Evolutionary conservation across 2,888 invertebrate species (phyloP).

Genomic region (Tachina fera): DNA sequence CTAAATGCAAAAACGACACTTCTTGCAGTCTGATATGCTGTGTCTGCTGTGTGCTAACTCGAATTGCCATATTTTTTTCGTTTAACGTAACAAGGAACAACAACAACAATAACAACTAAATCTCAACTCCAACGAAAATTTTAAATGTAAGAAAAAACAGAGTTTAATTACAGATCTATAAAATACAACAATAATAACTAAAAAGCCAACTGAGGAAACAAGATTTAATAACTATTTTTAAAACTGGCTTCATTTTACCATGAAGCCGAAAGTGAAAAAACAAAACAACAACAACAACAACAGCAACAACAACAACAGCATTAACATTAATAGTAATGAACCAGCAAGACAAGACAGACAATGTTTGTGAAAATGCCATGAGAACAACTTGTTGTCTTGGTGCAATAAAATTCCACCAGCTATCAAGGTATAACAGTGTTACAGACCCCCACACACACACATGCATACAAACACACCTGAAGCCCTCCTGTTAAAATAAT

Average conservation of each 20-base stretch:
- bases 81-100: neutral
- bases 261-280: slow-evolving; percentile 70
- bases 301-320: slow-evolving; percentile 24
- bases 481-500: slow-evolving; percentile 50
- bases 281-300: slow-evolving; percentile 16
- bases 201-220: slow-evolving; percentile 67
- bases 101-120: neutral
- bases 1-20: slow-evolving; percentile 31
- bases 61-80: neutral
- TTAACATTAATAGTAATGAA: slow-evolving; percentile 18
- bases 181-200: slow-evolving; percentile 49
- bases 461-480: slow-evolving; percentile 32
- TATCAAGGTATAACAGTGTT: slow-evolving; percentile 33
- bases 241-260: slow-evolving; percentile 67
- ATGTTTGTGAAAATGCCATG: slow-evolving; percentile 70
- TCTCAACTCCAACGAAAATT: slow-evolving; percentile 31
- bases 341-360: slow-evolving; percentile 43
- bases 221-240: slow-evolving; percentile 68
- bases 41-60: neutral
- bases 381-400: slow-evolving; percentile 70
- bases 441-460: slow-evolving; percentile 6
- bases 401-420: slow-evolving; percentile 69
- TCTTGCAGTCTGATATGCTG: neutral
- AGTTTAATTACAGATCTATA: slow-evolving; percentile 67
- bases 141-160: slow-evolving; percentile 55